These are phyloP conservation scores for Cephalotes varians DNA, from an alignment of 2,888 invertebrate genomes.

Conservation along the genomic window DNA sequence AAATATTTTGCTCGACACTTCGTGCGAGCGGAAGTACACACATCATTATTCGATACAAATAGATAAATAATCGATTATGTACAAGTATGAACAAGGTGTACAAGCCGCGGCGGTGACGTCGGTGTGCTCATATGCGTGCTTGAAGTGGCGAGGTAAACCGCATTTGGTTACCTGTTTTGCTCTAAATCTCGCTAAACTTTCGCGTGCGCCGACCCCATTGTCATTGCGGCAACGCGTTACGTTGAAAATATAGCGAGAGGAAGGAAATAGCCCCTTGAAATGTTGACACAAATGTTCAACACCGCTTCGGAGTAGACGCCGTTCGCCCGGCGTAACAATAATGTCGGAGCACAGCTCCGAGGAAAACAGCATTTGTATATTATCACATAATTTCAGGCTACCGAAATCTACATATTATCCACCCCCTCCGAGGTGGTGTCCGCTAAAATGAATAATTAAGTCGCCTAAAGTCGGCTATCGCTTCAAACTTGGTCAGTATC, in stretches of 20 bases:
- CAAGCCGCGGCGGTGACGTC: conserved; percentile 72
- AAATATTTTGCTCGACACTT: not conserved
- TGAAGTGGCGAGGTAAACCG: not conserved
- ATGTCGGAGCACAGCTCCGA: conserved; percentile 83
- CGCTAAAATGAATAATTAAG: conserved; percentile 65
- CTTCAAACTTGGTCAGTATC: conserved; percentile 73
- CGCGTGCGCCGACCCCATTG: not conserved
- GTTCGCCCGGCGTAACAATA: conserved; percentile 78
- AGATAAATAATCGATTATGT: conserved; percentile 79
- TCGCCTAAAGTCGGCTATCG: conserved; percentile 66
- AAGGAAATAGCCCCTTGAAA: not conserved
- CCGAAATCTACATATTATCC: conserved; percentile 62
- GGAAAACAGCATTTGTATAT: conserved; percentile 82
- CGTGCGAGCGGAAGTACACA: conserved; percentile 71
- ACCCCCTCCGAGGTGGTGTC: conserved; percentile 48
- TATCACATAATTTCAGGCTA: conserved; percentile 83
- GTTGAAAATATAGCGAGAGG: conserved; percentile 27
- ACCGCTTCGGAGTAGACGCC: conserved; percentile 53
- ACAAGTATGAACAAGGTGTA: conserved; percentile 82
- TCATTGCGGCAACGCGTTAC: not conserved
- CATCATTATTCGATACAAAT: conserved; percentile 75
- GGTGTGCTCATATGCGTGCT: conserved; percentile 47
- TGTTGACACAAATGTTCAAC: conserved; percentile 1
- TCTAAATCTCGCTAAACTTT: conserved; percentile 19
- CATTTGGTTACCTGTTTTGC: not conserved